Evolutionary conservation across 2,113 vertebrate species (phyloP).

Genomic region (Enhydra lutris): DNA sequence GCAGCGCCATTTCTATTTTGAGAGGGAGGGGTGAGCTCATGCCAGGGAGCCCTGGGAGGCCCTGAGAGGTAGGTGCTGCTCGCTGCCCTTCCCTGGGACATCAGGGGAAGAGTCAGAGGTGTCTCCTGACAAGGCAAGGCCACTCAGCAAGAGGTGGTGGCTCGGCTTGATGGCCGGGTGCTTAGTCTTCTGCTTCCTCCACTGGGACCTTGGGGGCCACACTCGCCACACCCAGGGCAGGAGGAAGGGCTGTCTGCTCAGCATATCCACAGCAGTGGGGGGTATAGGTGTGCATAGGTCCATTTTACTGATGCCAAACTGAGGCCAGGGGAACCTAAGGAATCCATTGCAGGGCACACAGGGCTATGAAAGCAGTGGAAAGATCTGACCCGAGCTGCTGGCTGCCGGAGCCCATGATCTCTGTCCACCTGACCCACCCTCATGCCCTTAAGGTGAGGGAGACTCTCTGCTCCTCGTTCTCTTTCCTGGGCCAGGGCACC

Average conservation of each 20-base stretch:
- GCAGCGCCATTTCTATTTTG: no score
- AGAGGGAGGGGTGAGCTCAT: neutral
- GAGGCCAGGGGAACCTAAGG: neutral
- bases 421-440: no score
- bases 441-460: neutral
- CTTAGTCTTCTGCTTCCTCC: neutral
- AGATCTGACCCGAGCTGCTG: neutral
- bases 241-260: neutral
- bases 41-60: neutral
- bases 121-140: neutral
- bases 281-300: neutral
- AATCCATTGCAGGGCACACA: no score
- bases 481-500: neutral
- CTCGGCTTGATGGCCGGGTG: no score
- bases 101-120: fast-evolving
- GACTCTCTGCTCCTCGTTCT: fast-evolving
- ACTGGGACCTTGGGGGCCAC: neutral
- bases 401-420: fast-evolving
- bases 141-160: neutral
- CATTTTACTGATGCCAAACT: neutral
- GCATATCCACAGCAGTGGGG: neutral
- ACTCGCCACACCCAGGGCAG: neutral
- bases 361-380: fast-evolving
- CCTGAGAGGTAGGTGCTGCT: no score
- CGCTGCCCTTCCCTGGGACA: neutral